Conservation (phyloP, 2,113 vertebrate genomes). For the Serilophus lunatus region DNA sequence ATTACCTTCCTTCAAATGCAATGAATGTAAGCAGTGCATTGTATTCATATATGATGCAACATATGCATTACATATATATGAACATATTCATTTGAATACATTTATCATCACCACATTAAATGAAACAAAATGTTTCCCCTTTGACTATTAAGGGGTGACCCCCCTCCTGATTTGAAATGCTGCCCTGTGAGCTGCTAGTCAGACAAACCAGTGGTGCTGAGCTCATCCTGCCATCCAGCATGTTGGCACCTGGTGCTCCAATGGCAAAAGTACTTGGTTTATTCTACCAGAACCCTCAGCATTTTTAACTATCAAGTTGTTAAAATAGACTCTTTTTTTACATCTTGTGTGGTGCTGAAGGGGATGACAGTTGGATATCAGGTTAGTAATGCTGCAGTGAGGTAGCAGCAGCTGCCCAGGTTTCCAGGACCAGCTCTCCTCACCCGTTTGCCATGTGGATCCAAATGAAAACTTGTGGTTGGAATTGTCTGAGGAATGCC, state of each 20-base stretch:
- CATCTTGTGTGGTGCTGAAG: not conserved
- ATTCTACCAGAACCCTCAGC: not conserved
- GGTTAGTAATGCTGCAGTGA: not conserved
- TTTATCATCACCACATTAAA: not conserved
- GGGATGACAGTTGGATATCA: not conserved
- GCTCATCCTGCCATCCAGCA: not conserved
- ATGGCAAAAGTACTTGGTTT: not conserved
- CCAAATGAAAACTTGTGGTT: not conserved
- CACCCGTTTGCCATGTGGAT: not conserved
- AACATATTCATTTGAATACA: not conserved
- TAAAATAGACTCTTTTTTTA: not conserved
- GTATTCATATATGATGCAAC: not conserved
- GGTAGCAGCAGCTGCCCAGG: not conserved
- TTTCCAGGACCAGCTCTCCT: not conserved
- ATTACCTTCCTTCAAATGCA: not conserved
- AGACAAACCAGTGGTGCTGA: not conserved
- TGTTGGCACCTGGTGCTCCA: not conserved
- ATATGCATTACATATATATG: not conserved
- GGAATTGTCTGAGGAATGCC: not conserved
- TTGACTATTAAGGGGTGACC: not conserved
- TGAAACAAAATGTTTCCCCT: not conserved
- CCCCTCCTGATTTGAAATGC: not conserved
- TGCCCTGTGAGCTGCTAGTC: not conserved
- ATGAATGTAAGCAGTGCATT: not conserved
- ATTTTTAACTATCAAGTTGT: not conserved